A percentile compares a stretch with the other conserved stretches of the same genome.
These are phyloP conservation scores for Simalia tracyae DNA, from an alignment of 2,797 vertebrate genomes.

Conservation along the genomic window DNA sequence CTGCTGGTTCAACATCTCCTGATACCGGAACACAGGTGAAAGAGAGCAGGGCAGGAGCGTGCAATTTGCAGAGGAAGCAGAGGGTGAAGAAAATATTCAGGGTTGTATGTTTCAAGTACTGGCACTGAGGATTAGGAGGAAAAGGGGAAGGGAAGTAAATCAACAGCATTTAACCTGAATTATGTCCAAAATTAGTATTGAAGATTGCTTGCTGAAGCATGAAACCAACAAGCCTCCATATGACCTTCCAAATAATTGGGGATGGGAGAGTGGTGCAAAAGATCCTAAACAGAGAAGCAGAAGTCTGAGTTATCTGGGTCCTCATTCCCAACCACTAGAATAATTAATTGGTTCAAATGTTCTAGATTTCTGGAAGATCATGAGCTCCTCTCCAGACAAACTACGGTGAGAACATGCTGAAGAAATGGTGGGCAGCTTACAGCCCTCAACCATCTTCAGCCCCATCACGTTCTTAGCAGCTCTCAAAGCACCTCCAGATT, in stretches of 20 bases:
- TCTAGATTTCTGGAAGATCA: neutral
- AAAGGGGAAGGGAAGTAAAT: neutral
- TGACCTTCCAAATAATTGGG: neutral
- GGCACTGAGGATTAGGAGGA: neutral
- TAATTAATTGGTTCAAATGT: neutral
- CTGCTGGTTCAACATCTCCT: slow-evolving; percentile 5
- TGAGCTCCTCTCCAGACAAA: neutral
- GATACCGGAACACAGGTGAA: slow-evolving; percentile 43
- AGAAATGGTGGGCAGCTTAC: neutral
- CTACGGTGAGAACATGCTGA: neutral
- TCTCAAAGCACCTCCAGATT: neutral
- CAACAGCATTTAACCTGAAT: neutral
- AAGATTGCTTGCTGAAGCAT: neutral
- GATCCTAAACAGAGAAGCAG: neutral
- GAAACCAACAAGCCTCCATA: neutral
- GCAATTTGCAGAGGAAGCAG: accelerated
- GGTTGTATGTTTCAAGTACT: neutral
- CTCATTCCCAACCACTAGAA: neutral
- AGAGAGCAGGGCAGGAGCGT: neutral
- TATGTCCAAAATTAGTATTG: neutral
- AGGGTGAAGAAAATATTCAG: neutral
- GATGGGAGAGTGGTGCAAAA: neutral
- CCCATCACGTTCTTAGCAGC: neutral
- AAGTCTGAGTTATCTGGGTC: neutral
- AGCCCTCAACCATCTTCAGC: neutral